Evolutionary conservation across 2,888 invertebrate species (phyloP).

Genomic region (Nezara viridula): DNA sequence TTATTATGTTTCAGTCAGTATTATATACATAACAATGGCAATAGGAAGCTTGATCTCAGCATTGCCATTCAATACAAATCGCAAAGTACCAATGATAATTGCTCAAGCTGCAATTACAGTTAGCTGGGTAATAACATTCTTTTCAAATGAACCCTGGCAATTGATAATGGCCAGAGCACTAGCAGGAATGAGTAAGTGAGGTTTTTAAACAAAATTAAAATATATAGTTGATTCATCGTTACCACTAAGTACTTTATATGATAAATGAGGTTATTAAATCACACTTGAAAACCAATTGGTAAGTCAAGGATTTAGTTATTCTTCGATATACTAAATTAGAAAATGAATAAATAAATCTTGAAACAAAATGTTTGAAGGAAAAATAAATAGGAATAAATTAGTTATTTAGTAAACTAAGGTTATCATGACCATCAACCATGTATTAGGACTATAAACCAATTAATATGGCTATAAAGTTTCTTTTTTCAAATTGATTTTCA

Average conservation of each 20-base stretch:
- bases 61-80: constrained; percentile 12
- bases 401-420: too few relatives aligned
- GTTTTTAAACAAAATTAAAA: neutral
- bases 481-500: too few relatives aligned
- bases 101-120: constrained; percentile 7
- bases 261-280: neutral
- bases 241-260: neutral
- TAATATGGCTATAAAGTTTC: too few relatives aligned
- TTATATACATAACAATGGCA: constrained; percentile 50
- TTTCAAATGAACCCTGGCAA: constrained; percentile 28
- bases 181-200: constrained; percentile 42
- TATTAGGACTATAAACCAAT: too few relatives aligned
- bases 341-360: too few relatives aligned
- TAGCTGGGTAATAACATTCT: constrained; percentile 49
- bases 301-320: neutral
- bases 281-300: neutral
- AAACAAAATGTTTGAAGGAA: too few relatives aligned
- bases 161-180: constrained; percentile 49
- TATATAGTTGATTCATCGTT: neutral
- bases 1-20: constrained; percentile 41
- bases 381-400: too few relatives aligned
- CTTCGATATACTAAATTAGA: neutral
- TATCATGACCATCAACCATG: too few relatives aligned
- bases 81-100: constrained; percentile 48
- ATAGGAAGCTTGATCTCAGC: constrained; percentile 49